Evolutionary conservation across 2,797 vertebrate species (phyloP), one percentile per base, ranked within the genome.

Genomic region (Sebastes hubbsi): DNA sequence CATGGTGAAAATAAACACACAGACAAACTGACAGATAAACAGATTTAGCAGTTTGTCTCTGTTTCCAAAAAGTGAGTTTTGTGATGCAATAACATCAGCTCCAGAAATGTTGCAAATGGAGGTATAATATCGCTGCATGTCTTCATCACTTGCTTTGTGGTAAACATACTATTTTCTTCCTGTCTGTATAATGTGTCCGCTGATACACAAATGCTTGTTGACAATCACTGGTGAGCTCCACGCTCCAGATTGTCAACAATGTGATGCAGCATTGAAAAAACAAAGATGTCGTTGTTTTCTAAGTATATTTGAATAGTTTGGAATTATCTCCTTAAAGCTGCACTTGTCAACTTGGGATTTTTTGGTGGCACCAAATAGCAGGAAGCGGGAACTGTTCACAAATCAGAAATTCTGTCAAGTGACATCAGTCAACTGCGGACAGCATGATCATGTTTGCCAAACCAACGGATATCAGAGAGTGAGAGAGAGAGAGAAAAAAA

Each of bases 241-340:
- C 38, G 72, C 74, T 71, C 75, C 71, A 77, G 72, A 81, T 59
- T 84, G 81, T 81, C 78, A 38, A 42, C 42, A 14, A 70, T 56
- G 67, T 64, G 62, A 66, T 66, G 74, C 65, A 46, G 70, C 83
- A 36, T 13, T 71, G 75, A 75, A 75, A 81, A 78, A 64, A 42
- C 61, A 72, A 81, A 78, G 71, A 73, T 66, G 71, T 58, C 69
- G 27, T 24, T 82, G 84, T 80, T 80, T 80, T 56, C 59, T 38
- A 76, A 71, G 84, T 82, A 69, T 82, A 80, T 86, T 82, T 86
- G 71, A 56, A 77, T 65, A 80, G 77, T 59, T 65, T 66, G 75
- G 32, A 71, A 66, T 76, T n/a, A 62, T 86, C 81, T 59, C 61
- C 73, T 65, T 54, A 52, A 78, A 81, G 71, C 71, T 80, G 71